Evolutionary conservation across 2,113 vertebrate species (phyloP), one percentile per base, ranked within the genome.

Genomic region (Dendrocopos noguchii): DNA sequence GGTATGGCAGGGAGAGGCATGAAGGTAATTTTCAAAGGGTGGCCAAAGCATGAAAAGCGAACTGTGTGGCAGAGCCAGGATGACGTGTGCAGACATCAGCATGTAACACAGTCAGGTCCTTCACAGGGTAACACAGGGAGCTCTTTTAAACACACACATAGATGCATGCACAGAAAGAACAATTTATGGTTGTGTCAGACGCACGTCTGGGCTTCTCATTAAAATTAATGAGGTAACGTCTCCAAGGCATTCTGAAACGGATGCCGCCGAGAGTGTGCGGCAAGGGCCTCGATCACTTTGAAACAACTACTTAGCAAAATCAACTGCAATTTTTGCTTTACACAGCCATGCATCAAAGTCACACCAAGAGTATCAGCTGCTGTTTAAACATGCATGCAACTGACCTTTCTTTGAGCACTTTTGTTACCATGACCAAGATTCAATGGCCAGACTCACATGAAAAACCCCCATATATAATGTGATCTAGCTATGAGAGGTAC

Each of bases 211-310:
- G 66, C 87, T 96, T 91, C 94, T 95, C 96, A 97, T 97, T 96
- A 97, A 97, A 97, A 96, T 97, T 97, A 97, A 97, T 97, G 97
- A 97, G 96, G 95, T 95, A 95, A 96, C 67, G 95, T 97, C 92
- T 95, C 94, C 12, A 2, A 93, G 92, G 93, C 83, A 85, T 93
- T 97, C 84, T 59, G 88, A 96, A 96, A 92, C 33, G 57, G 95
- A 93, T 96, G 76, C 93, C 92, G 94, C 78, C 68, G 85, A 39
- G 44, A 93, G 79, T 91, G 68, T 18, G 36, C 2, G 15, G 90
- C 83, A 82, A 79, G 84, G 67, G 76, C 60, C 61, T 91, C 79
- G 71, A 65, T 83, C 67, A 31, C 76, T 91, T 87, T 93, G 80
- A 90, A 94, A 94, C 7, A 64, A 31, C 81, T 74, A 64, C 61